These are phyloP conservation scores for Apocheima hispidaria DNA, from an alignment of 2,888 invertebrate species.

Conservation along the genomic window DNA sequence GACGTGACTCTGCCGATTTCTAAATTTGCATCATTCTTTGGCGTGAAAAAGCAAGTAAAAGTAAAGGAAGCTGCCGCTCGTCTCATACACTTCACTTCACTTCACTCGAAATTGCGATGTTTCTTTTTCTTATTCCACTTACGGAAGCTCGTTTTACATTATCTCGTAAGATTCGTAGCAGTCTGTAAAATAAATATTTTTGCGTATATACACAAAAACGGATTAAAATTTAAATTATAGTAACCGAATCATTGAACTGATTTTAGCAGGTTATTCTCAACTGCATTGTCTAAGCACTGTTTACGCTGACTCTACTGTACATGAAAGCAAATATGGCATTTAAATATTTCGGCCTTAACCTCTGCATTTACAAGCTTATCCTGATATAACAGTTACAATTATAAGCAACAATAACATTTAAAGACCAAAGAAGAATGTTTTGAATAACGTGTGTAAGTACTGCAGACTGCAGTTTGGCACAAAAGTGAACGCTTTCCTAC, in stretches of 20 bases:
- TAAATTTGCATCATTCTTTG: not conserved
- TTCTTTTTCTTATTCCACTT: not conserved
- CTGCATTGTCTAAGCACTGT: not conserved
- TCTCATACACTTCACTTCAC: too few species aligned
- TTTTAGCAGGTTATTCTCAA: not conserved
- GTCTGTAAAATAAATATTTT: not conserved
- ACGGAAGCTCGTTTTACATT: not conserved
- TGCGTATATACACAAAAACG: not conserved
- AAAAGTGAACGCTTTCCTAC: not conserved
- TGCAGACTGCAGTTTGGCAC: not conserved
- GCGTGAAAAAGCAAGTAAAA: not conserved
- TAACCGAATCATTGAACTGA: too few species aligned
- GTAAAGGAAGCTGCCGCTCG: not conserved
- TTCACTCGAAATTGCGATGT: not conserved
- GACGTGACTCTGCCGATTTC: not conserved
- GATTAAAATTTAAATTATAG: too few species aligned
- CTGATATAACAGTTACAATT: not conserved
- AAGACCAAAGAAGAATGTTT: not conserved
- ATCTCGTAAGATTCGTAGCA: not conserved
- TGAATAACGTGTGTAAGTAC: not conserved
- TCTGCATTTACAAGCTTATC: not conserved
- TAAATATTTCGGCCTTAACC: constrained; percentile 8
- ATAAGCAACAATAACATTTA: not conserved
- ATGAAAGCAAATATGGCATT: not conserved
- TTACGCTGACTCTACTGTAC: not conserved